phyloP scores from a whole-genome alignment of 2,888 invertebrate genomes.

The Lymantria dispar region DNA sequence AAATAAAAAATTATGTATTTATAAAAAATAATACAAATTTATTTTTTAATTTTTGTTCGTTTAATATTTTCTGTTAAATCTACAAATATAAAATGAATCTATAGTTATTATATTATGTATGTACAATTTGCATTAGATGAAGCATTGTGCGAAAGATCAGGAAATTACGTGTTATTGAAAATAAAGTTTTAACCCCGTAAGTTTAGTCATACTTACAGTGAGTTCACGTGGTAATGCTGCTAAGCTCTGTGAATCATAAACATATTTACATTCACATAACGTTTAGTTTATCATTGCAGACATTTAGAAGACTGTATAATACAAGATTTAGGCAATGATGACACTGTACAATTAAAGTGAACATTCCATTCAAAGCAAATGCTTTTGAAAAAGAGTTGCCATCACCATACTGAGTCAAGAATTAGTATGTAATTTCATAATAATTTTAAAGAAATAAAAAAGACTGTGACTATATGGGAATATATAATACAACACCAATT shows the following conservation, averaged over 20 bases:
- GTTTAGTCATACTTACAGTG: conserved; percentile 85
- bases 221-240: conserved; percentile 90
- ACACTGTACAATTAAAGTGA: conserved; percentile 28
- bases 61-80: not conserved
- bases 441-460: not conserved
- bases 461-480: not conserved
- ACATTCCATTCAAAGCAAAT: conserved; percentile 35
- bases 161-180: not conserved
- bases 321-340: conserved; percentile 38
- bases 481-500: not conserved
- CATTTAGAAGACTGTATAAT: conserved; percentile 36
- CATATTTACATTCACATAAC: conserved; percentile 74
- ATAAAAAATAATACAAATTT: not conserved
- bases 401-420: not conserved
- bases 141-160: conserved; percentile 4
- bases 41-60: not conserved
- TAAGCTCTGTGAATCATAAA: conserved; percentile 89
- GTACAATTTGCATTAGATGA: conserved; percentile 12
- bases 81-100: not conserved
- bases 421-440: not conserved
- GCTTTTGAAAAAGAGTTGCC: conserved; percentile 14
- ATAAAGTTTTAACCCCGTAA: conserved; percentile 23
- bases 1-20: not conserved
- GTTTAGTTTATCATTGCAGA: conserved; percentile 36
- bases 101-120: conserved; percentile 3